phyloP scores from a whole-genome alignment of 2,113 vertebrate species.

The Felis catus region DNA sequence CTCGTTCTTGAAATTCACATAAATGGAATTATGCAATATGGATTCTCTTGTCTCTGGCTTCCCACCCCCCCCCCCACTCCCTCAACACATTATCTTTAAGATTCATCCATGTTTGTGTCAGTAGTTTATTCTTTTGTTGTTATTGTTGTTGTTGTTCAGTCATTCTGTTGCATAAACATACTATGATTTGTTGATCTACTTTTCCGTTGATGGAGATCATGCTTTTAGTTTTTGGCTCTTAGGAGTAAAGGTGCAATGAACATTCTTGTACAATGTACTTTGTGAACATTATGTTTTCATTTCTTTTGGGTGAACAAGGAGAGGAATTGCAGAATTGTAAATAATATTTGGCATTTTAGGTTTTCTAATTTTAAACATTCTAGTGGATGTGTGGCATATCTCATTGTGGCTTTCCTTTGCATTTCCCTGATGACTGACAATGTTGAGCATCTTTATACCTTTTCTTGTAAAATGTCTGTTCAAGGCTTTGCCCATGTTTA shows the following conservation, averaged over 20 bases:
- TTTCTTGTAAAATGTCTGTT: constrained; percentile 39
- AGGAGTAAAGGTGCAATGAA: not conserved
- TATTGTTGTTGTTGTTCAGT: not conserved
- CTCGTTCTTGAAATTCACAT: not conserved
- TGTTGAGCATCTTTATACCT: not conserved
- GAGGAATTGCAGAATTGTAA: not conserved
- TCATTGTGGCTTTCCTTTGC: constrained; percentile 23
- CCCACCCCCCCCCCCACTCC: too few relatives aligned
- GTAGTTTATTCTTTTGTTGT: not conserved
- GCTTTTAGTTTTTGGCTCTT: not conserved
- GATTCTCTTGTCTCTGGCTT: not conserved
- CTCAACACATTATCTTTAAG: not conserved
- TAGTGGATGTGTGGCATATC: not conserved
- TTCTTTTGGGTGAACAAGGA: constrained; percentile 33
- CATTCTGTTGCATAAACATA: not conserved
- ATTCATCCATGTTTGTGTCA: not conserved
- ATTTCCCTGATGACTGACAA: not conserved
- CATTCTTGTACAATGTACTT: not conserved
- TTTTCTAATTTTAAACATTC: not conserved
- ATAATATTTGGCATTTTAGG: constrained; percentile 4
- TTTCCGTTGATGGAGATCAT: not conserved
- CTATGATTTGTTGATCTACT: not conserved
- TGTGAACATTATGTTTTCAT: constrained; percentile 34
- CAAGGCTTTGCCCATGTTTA: constrained; percentile 20
- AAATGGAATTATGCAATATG: not conserved